Conservation (phyloP, 2,888 invertebrate species). For the Platynereis dumerilii region DNA sequence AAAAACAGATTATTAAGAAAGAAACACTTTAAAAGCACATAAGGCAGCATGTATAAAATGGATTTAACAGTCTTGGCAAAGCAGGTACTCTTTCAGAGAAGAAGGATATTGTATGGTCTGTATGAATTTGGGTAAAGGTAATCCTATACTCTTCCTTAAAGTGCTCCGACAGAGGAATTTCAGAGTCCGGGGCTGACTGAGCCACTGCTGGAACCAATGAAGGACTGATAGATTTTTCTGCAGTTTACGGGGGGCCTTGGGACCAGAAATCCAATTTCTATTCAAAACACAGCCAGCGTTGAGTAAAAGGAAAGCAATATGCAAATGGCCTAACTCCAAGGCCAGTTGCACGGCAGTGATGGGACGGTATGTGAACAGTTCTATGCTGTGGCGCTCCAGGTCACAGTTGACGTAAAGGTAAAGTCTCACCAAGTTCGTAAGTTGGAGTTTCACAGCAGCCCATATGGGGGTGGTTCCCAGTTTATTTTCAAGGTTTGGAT, state of each 20-base stretch:
- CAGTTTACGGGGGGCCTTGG: not conserved
- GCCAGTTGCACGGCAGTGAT: constrained; percentile 27
- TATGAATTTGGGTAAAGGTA: not conserved
- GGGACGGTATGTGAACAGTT: constrained; percentile 16
- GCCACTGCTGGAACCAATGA: constrained; percentile 22
- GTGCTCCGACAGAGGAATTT: constrained; percentile 13
- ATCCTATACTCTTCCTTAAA: constrained; percentile 9
- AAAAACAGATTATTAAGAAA: no score
- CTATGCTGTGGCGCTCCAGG: constrained; percentile 22
- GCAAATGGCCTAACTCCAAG: constrained; percentile 12
- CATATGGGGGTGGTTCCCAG: constrained; percentile 30
- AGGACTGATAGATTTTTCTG: constrained; percentile 1
- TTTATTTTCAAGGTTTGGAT: constrained; percentile 22
- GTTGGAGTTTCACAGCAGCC: constrained; percentile 27
- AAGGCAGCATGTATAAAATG: no score
- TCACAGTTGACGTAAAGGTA: constrained; percentile 23
- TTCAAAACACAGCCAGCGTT: constrained; percentile 19
- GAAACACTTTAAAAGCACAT: no score
- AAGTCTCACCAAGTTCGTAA: constrained; percentile 12
- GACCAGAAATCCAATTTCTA: constrained; percentile 9
- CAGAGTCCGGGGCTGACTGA: constrained; percentile 14
- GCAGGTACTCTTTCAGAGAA: constrained; percentile 23
- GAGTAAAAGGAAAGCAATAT: constrained; percentile 16
- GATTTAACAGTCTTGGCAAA: constrained; percentile 9
- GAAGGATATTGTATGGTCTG: constrained; percentile 15